These are phyloP conservation scores for Scaptomyza polygonia DNA, from an alignment of 2,888 invertebrate species.

Conservation along the genomic window DNA sequence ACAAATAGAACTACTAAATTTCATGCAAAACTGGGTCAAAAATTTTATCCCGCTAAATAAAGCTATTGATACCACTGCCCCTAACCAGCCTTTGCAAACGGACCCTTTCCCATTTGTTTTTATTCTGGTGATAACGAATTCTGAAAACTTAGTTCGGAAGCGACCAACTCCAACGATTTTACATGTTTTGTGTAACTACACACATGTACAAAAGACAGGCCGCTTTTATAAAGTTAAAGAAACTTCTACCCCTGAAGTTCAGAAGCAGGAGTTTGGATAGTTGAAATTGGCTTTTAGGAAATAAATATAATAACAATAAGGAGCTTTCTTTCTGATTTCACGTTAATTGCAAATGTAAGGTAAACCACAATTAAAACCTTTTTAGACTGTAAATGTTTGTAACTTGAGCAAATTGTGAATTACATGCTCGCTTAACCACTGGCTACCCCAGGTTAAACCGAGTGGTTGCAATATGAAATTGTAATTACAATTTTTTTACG, in stretches of 20 bases:
- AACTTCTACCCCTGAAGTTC: not conserved
- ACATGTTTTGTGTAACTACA: too few species aligned
- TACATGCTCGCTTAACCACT: slow-evolving; percentile 84
- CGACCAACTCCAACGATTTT: too few species aligned
- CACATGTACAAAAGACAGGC: too few species aligned
- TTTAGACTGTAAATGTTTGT: slow-evolving; percentile 67
- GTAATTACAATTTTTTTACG: slow-evolving; percentile 68
- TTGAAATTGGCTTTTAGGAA: slow-evolving; percentile 19
- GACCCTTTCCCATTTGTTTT: too few species aligned
- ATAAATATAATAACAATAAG: slow-evolving; percentile 31
- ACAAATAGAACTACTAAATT: too few species aligned
- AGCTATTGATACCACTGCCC: too few species aligned
- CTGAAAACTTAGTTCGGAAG: too few species aligned
- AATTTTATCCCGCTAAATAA: too few species aligned
- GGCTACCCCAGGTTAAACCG: slow-evolving; percentile 57
- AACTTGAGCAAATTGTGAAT: slow-evolving; percentile 83
- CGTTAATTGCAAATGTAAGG: slow-evolving; percentile 60
- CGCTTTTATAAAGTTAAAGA: too few species aligned
- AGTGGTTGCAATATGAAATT: slow-evolving; percentile 73
- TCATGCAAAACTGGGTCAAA: too few species aligned
- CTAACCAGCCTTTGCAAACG: too few species aligned
- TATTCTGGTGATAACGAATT: too few species aligned
- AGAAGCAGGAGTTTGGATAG: not conserved
- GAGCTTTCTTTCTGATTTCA: slow-evolving; percentile 38
- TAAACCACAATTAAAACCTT: slow-evolving; percentile 73